Evolutionary conservation across 2,113 vertebrate genomes (phyloP).

Genomic region (Nycticorax nycticorax): DNA sequence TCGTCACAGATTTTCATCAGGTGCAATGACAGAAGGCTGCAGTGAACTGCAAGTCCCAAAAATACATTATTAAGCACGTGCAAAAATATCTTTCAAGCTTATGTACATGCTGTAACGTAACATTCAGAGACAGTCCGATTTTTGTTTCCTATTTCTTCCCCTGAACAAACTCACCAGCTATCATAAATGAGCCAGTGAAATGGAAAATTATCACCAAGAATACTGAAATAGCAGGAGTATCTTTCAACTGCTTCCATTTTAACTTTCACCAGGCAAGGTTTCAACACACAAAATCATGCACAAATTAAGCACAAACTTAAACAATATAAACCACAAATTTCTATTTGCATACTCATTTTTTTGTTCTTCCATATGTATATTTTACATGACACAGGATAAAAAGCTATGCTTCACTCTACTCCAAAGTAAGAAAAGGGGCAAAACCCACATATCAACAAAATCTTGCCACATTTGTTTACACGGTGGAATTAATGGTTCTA

Average conservation of each 20-base stretch:
- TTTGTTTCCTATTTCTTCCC: slow-evolving; percentile 8
- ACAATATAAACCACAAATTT: background rate
- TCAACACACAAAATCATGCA: background rate
- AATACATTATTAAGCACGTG: background rate
- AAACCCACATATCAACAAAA: background rate
- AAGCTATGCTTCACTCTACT: background rate
- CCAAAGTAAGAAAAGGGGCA: background rate
- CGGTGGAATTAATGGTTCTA: background rate
- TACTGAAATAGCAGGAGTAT: background rate
- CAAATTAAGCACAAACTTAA: background rate
- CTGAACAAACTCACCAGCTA: background rate
- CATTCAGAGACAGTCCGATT: background rate
- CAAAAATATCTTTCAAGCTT: background rate
- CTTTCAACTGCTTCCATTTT: background rate
- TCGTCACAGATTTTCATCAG: slow-evolving; percentile 1
- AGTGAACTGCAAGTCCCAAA: background rate
- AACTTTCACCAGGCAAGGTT: background rate
- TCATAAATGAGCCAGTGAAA: background rate
- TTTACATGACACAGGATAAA: background rate
- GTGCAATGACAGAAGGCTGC: background rate
- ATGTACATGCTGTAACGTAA: background rate
- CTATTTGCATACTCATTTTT: background rate
- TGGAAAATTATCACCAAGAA: background rate
- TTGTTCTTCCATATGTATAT: background rate
- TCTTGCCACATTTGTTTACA: background rate